Percentiles rank a stretch among this genome's conserved stretches.
Evolutionary conservation across 37 sponge, comb jelly and placozoan genomes (phyloP).

Genomic region (Hormiphora californensis): DNA sequence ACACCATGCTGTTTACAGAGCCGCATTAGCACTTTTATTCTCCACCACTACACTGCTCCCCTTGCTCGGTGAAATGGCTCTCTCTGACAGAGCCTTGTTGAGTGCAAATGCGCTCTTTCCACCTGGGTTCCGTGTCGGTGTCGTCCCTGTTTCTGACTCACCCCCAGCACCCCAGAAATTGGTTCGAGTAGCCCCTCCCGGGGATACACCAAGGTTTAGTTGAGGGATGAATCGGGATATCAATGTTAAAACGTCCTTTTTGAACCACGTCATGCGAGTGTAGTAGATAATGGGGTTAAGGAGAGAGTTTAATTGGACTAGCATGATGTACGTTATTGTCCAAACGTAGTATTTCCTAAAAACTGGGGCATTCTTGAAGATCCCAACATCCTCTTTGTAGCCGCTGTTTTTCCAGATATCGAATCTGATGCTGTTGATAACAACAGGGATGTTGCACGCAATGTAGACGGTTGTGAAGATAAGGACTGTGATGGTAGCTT

Average conservation of each 20-base stretch:
- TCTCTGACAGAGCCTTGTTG: too few relatives aligned
- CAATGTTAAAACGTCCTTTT: background rate
- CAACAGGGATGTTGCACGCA: slow-evolving; percentile 28
- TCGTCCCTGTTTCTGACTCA: too few relatives aligned
- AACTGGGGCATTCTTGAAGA: background rate
- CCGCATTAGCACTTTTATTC: too few relatives aligned
- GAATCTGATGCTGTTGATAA: background rate
- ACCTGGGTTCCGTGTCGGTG: too few relatives aligned
- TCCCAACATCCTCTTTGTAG: background rate
- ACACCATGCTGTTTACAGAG: too few relatives aligned
- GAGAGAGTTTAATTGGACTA: slow-evolving; percentile 7
- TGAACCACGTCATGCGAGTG: slow-evolving; percentile 39
- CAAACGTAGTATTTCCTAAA: slow-evolving; percentile 34
- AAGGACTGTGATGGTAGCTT: slow-evolving; percentile 29
- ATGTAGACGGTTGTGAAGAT: slow-evolving; percentile 24
- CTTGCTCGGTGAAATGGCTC: too few relatives aligned
- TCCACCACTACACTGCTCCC: too few relatives aligned
- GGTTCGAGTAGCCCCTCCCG: too few relatives aligned
- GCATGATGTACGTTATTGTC: background rate
- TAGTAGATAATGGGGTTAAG: slow-evolving; percentile 35
- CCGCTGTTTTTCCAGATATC: background rate
- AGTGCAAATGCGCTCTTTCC: too few relatives aligned
- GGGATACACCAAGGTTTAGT: too few relatives aligned
- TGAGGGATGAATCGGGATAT: too few relatives aligned
- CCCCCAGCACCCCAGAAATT: too few relatives aligned